phyloP scores from a whole-genome alignment of 2,888 invertebrate species.

The Agrilus cyanescens region DNA sequence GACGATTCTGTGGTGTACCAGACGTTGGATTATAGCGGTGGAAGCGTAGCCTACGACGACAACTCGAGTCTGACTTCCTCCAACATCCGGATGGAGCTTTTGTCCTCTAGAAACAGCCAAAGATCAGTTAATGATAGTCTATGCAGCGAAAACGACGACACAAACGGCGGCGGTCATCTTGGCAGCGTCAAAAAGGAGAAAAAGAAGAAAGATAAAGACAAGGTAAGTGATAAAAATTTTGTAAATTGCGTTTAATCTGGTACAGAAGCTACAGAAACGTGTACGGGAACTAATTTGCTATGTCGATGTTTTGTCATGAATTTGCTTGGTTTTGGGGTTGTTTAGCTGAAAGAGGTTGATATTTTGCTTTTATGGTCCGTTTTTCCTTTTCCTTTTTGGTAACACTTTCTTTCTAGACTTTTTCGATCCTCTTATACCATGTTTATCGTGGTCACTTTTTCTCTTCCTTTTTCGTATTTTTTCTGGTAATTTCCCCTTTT shows the following conservation, averaged over 20 bases:
- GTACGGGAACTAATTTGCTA: too few relatives aligned
- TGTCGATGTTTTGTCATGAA: too few relatives aligned
- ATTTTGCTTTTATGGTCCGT: too few relatives aligned
- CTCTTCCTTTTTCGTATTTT: too few relatives aligned
- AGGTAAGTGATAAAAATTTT: conserved; percentile 24
- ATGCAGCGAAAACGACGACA: conserved; percentile 39
- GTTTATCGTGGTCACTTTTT: too few relatives aligned
- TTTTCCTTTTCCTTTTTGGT: too few relatives aligned
- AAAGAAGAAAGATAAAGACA: conserved; percentile 34
- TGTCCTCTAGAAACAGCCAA: conserved; percentile 42
- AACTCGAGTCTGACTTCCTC: conserved; percentile 44
- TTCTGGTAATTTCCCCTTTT: too few relatives aligned
- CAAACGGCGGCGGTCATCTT: conserved; percentile 23
- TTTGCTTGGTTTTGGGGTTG: too few relatives aligned
- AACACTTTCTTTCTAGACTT: too few relatives aligned
- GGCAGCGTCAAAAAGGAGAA: conserved; percentile 29
- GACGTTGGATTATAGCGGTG: conserved; percentile 40
- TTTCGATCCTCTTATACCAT: too few relatives aligned
- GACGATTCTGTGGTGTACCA: conserved; percentile 36
- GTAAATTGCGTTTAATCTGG: background rate
- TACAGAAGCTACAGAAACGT: too few relatives aligned
- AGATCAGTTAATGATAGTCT: conserved; percentile 42
- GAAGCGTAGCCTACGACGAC: conserved; percentile 39
- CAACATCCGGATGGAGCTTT: conserved; percentile 41
- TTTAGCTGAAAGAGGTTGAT: too few relatives aligned